Conservation (phyloP, 2,888 invertebrate species). For the Halictus ligatus region DNA sequence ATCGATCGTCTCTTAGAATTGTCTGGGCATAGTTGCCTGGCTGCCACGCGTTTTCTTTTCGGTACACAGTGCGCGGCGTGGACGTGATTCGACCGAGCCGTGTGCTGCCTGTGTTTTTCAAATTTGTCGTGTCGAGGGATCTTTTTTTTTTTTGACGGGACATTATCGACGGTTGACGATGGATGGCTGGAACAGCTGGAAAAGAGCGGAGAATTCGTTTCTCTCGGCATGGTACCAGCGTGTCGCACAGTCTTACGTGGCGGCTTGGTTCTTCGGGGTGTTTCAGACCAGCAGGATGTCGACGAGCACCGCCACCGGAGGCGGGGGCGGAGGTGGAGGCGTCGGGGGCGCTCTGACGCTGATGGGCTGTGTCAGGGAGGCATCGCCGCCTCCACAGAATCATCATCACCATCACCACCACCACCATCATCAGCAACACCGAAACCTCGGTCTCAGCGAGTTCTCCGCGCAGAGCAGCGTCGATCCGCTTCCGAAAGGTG, state of each 20-base stretch:
- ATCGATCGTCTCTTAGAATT: constrained; percentile 65
- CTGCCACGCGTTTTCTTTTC: not conserved
- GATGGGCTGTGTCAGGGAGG: constrained; percentile 88
- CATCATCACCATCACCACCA: constrained; percentile 87
- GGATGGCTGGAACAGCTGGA: constrained; percentile 69
- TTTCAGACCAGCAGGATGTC: constrained; percentile 79
- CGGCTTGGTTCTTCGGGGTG: constrained; percentile 76
- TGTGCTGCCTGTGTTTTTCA: not conserved
- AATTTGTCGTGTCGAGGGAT: not conserved
- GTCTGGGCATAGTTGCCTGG: constrained; percentile 26
- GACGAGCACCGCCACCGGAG: constrained; percentile 68
- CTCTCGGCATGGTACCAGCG: constrained; percentile 72
- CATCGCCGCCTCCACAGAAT: constrained; percentile 87
- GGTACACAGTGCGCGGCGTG: not conserved
- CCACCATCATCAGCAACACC: constrained; percentile 76
- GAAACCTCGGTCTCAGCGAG: constrained; percentile 78
- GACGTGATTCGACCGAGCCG: no score
- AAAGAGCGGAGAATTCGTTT: constrained; percentile 67
- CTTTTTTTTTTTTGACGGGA: not conserved
- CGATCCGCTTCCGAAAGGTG: constrained; percentile 82
- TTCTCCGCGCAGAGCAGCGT: constrained; percentile 74
- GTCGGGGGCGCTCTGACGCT: constrained; percentile 87
- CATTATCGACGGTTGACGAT: constrained; percentile 27
- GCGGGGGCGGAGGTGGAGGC: constrained; percentile 85
- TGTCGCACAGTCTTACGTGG: constrained; percentile 75